phyloP scores from a whole-genome alignment of 2,113 vertebrate species.

The Takifugu flavidus region DNA sequence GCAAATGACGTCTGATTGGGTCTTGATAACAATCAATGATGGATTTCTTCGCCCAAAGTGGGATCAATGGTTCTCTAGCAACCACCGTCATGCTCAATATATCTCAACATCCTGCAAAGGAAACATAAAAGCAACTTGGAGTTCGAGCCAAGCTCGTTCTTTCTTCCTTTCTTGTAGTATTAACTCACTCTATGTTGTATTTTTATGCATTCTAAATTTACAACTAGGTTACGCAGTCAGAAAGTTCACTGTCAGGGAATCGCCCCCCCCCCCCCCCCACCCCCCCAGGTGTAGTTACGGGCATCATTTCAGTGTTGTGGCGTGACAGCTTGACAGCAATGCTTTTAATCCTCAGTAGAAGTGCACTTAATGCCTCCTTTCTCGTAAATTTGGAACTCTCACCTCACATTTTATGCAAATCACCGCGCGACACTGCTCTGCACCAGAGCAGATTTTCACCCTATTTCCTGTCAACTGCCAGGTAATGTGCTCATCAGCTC shows the following conservation, averaged over 20 bases:
- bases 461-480: slow-evolving; percentile 8
- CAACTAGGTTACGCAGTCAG: too few species aligned
- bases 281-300: slow-evolving; percentile 19
- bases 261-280: background rate
- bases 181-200: too few species aligned
- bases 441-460: background rate
- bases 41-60: too few species aligned
- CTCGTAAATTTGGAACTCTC: slow-evolving; percentile 15
- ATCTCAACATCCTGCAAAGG: slow-evolving; percentile 53
- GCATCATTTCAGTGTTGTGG: slow-evolving; percentile 29
- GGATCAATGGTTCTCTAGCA: too few species aligned
- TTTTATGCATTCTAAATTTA: too few species aligned
- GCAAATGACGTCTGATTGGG: too few species aligned
- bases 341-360: slow-evolving; percentile 34
- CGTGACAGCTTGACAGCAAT: slow-evolving; percentile 19
- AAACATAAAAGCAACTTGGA: slow-evolving; percentile 33
- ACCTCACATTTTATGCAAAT: slow-evolving; percentile 26
- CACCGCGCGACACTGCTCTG: background rate
- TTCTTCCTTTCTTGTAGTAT: too few species aligned
- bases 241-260: background rate
- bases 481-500: slow-evolving; percentile 5
- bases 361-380: slow-evolving; percentile 1
- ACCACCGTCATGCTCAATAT: slow-evolving; percentile 5
- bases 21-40: too few species aligned
- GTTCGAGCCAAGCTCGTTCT: too few species aligned